These are phyloP conservation scores for Phalacrocorax aristotelis DNA, from an alignment of 2,113 vertebrate species.

Conservation along the genomic window DNA sequence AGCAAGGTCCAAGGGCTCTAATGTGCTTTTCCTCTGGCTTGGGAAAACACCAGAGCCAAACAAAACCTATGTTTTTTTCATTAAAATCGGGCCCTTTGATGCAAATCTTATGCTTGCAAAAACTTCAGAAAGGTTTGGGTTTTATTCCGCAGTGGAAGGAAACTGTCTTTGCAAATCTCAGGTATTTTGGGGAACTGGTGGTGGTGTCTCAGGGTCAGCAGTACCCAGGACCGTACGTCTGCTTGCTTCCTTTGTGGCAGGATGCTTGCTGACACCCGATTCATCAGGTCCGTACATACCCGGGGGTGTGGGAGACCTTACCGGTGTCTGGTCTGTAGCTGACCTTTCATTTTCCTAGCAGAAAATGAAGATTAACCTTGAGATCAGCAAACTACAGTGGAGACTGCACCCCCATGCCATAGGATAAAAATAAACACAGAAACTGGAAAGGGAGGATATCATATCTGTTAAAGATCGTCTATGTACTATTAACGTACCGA, in stretches of 20 bases:
- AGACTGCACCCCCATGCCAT: not conserved
- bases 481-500: not conserved
- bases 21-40: not conserved
- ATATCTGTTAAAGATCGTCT: not conserved
- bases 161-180: not conserved
- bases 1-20: not conserved
- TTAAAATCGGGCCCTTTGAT: accelerated
- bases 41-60: not conserved
- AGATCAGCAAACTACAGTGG: not conserved
- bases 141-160: not conserved
- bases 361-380: not conserved
- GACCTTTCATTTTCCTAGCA: not conserved
- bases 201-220: not conserved
- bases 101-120: not conserved
- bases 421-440: not conserved
- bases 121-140: not conserved
- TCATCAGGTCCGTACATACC: not conserved
- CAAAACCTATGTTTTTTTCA: not conserved
- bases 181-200: not conserved
- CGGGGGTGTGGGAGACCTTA: not conserved
- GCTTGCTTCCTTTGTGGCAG: not conserved
- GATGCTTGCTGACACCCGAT: not conserved
- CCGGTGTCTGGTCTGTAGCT: not conserved
- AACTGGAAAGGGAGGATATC: not conserved
- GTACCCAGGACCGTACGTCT: not conserved